Percentiles rank a stretch among this genome's conserved stretches.
These are phyloP conservation scores for Plemyria rubiginata DNA, from an alignment of 2,888 invertebrate genomes.

Conservation along the genomic window DNA sequence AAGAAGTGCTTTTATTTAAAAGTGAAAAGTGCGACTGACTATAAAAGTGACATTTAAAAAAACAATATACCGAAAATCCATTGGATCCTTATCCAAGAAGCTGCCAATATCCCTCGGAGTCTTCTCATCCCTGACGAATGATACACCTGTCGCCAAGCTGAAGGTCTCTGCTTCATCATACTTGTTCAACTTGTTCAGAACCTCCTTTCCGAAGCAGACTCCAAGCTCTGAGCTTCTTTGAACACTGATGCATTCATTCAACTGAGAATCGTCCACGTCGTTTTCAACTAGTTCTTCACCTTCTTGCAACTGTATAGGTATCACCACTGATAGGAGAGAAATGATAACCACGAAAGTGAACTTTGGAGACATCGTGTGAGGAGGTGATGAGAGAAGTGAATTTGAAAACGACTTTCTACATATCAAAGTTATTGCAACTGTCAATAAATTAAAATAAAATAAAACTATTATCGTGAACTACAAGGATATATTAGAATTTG, in stretches of 20 bases:
- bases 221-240: conserved; percentile 76
- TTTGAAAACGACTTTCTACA: conserved; percentile 22
- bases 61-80: conserved; percentile 86
- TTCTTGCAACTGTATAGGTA: conserved; percentile 71
- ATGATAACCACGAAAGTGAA: conserved; percentile 18
- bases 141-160: conserved; percentile 87
- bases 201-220: conserved; percentile 89
- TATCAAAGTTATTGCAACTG: conserved; percentile 15
- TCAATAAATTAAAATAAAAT: too few species aligned
- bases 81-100: conserved; percentile 89
- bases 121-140: conserved; percentile 87
- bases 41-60: not conserved
- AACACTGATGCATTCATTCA: conserved; percentile 73
- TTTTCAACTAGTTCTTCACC: conserved; percentile 69
- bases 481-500: not conserved
- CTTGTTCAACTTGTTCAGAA: conserved; percentile 86
- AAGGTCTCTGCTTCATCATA: conserved; percentile 88
- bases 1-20: too few species aligned
- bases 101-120: conserved; percentile 87
- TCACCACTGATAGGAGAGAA: conserved; percentile 56
- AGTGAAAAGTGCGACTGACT: not conserved
- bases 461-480: too few species aligned
- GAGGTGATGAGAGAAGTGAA: not conserved
- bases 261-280: conserved; percentile 59
- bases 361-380: conserved; percentile 43